A percentile compares a stretch with the other conserved stretches of the same genome.
Conservation (phyloP, 1,140 invertebrate genomes). For the Hesperophylax magnus region DNA sequence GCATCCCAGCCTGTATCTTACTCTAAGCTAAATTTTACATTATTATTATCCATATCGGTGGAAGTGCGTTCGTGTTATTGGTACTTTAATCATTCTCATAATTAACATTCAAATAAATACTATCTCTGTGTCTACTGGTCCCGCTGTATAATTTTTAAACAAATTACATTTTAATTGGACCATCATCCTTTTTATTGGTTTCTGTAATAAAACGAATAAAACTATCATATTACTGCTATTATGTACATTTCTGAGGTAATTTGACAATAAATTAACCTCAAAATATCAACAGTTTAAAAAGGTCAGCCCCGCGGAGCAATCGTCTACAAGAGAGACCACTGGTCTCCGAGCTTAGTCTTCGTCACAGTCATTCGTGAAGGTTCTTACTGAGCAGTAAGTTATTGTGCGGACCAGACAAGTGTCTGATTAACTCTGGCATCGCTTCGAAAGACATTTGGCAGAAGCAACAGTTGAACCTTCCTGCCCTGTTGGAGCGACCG, state of each 20-base stretch:
- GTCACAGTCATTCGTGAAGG: slow-evolving; percentile 79
- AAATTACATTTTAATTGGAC: slow-evolving; percentile 71
- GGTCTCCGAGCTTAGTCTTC: slow-evolving; percentile 59
- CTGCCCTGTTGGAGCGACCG: slow-evolving; percentile 75
- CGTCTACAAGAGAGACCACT: slow-evolving; percentile 48
- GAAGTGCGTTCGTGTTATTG: slow-evolving; percentile 56
- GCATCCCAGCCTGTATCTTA: neutral
- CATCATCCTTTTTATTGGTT: slow-evolving; percentile 54
- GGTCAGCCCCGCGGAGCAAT: slow-evolving; percentile 48
- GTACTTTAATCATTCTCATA: slow-evolving; percentile 48
- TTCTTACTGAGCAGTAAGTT: slow-evolving; percentile 89
- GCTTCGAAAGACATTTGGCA: slow-evolving; percentile 87
- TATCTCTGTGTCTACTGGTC: slow-evolving; percentile 71
- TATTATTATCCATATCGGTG: slow-evolving; percentile 58
- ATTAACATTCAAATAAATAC: slow-evolving; percentile 71
- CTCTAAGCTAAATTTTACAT: slow-evolving; percentile 44
- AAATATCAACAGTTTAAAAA: slow-evolving; percentile 58
- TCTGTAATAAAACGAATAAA: slow-evolving; percentile 48
- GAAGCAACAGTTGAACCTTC: slow-evolving; percentile 87
- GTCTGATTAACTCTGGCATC: slow-evolving; percentile 85
- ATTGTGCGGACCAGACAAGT: slow-evolving; percentile 88
- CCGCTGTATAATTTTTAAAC: slow-evolving; percentile 73
- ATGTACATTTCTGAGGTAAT: slow-evolving; percentile 54
- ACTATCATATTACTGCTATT: slow-evolving; percentile 50
- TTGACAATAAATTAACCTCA: slow-evolving; percentile 52